Evolutionary conservation across 2,888 invertebrate genomes (phyloP), one percentile per base, ranked within the genome.

Genomic region (Mongoloraphidia duomilia): DNA sequence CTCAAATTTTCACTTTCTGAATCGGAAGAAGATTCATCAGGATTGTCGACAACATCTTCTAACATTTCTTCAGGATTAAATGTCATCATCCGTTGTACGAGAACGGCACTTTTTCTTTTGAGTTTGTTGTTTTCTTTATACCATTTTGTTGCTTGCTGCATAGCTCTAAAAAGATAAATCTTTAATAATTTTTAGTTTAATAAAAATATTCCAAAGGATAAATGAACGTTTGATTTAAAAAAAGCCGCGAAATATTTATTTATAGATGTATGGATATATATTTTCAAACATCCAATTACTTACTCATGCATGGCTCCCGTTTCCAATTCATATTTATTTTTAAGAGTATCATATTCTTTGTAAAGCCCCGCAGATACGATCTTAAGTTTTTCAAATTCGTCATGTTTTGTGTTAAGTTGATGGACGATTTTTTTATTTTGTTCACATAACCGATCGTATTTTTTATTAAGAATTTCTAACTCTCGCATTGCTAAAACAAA

Each of bases 61-160:
- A 59, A 45, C n/a, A 41, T 36, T 1, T 66, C 65, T 40, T 67
- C 67, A 0, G 74, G 64, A n/a, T 80, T 78, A n/a, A 78, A 65
- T 48, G 71, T 63, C 44, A 66, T 57, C 54, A 73, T 71, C 41
- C 75, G 75, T 54, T 80, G 80, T 50, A 79, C 61, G 37, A 84
- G 65, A 34, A 76, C 75, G 2, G 80, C 75, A 53, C 83, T 84
- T 54, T 76, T 73, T 12, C 85, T 66, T 64, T 84, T 82, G 46
- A 85, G 63, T 59, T 79, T 77, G 51, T 82, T 79, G 61, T 84
- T 84, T 67, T 84, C 82, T 53, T 80, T 79, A 69, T 84, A 84
- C 84, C 84, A 85, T 68, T 83, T 73, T 1, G 76, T 74, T 0
- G 82, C 81, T 51, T 80, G 80, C 52, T 78, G 77, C 71, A 82